These are phyloP conservation scores for Drosophila suboccidentalis DNA, from an alignment of 2,888 invertebrate genomes.

Conservation along the genomic window DNA sequence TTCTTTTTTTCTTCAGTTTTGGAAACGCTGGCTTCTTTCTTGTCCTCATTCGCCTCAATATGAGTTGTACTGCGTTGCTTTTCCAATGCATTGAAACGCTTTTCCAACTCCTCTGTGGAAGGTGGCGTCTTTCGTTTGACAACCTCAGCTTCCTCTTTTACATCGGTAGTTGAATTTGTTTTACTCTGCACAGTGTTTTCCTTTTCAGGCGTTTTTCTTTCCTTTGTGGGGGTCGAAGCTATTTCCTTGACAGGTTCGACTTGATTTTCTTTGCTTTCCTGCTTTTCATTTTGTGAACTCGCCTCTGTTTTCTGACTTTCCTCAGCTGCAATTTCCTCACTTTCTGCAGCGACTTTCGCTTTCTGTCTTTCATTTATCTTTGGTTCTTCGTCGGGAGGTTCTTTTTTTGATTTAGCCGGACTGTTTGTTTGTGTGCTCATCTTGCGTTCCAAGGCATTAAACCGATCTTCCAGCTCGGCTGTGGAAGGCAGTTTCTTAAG, in stretches of 20 bases:
- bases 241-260: neutral
- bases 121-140: slow-evolving; percentile 65
- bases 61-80: slow-evolving; percentile 65
- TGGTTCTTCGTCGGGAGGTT: slow-evolving; percentile 75
- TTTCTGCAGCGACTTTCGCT: neutral
- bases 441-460: slow-evolving; percentile 74
- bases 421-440: slow-evolving; percentile 65
- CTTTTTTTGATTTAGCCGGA: slow-evolving; percentile 68
- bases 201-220: neutral
- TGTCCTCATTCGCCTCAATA: slow-evolving; percentile 26
- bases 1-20: slow-evolving; percentile 5
- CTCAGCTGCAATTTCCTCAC: neutral
- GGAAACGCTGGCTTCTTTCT: slow-evolving; percentile 3
- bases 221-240: neutral
- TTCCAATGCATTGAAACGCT: slow-evolving; percentile 80
- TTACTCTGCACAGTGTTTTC: neutral
- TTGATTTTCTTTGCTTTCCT: neutral
- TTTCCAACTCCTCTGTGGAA: slow-evolving; percentile 81
- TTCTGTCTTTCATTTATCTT: neutral
- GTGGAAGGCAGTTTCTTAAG: slow-evolving; percentile 75
- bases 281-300: neutral
- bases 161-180: neutral
- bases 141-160: neutral
- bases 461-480: slow-evolving; percentile 80
- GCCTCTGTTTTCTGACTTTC: neutral